These are phyloP conservation scores for Amazona guildingii DNA, from an alignment of 2,113 vertebrate species.

Conservation along the genomic window DNA sequence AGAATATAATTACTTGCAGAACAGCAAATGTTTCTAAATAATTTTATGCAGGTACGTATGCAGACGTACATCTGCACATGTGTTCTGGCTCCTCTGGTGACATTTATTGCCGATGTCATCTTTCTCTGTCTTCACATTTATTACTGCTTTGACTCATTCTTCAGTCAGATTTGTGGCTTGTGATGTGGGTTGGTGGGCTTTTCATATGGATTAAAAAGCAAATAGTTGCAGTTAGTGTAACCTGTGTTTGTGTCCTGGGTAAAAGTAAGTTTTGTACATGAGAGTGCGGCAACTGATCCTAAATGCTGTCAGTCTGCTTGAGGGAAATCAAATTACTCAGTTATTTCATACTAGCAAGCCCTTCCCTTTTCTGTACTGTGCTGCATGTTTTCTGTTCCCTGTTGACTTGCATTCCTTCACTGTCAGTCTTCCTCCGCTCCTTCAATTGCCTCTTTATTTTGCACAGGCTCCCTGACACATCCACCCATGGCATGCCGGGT, in stretches of 20 bases:
- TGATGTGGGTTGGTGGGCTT: background rate
- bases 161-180: background rate
- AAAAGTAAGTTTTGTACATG: accelerated
- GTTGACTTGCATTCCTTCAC: background rate
- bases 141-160: background rate
- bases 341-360: background rate
- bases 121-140: background rate
- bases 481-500: background rate
- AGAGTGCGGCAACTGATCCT: background rate
- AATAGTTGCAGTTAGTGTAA: background rate
- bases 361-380: background rate
- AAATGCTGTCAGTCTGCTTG: background rate
- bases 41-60: background rate
- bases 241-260: background rate
- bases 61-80: accelerated
- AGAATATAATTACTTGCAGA: background rate
- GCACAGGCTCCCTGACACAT: background rate
- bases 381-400: background rate
- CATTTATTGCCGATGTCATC: accelerated
- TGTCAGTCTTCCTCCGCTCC: background rate
- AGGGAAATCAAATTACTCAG: background rate
- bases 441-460: background rate
- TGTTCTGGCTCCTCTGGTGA: background rate
- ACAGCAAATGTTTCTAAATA: background rate
- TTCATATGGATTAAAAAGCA: accelerated